Percentiles rank a stretch among this genome's conserved stretches.
phyloP scores from a whole-genome alignment of 2,113 vertebrate species.

The Ia io region DNA sequence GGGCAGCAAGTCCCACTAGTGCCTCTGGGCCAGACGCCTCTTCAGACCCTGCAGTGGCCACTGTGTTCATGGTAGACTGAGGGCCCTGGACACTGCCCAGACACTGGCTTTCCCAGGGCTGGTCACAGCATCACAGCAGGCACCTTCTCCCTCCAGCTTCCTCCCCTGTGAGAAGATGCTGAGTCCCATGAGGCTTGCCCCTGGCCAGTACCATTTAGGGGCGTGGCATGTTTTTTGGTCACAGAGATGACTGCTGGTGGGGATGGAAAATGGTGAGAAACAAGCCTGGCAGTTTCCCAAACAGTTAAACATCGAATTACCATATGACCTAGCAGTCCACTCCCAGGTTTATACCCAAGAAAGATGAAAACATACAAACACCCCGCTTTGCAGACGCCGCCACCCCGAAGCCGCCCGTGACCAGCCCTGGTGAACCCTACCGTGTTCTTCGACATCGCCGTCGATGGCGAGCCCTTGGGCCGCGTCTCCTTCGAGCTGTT shows the following conservation, averaged over 20 bases:
- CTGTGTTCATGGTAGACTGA: fast-evolving
- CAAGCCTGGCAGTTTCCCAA: neutral
- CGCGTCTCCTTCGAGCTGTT: too few species aligned
- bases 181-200: too few species aligned
- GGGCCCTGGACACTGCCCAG: neutral
- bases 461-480: too few species aligned
- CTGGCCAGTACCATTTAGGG: fast-evolving
- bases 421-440: too few species aligned
- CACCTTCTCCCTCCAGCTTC: fast-evolving
- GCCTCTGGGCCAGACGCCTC: neutral
- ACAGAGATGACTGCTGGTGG: neutral
- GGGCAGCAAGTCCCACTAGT: neutral
- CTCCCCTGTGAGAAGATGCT: fast-evolving
- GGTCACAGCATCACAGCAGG: neutral
- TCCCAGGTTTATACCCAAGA: neutral
- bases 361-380: neutral
- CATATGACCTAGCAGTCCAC: neutral
- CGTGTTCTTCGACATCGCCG: too few species aligned
- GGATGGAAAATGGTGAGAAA: neutral
- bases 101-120: neutral
- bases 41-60: neutral
- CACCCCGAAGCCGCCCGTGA: too few species aligned
- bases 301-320: neutral
- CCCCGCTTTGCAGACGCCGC: too few species aligned
- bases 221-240: too few species aligned